phyloP scores from a whole-genome alignment of 2,113 vertebrate species.

The Hemichromis elongatus region DNA sequence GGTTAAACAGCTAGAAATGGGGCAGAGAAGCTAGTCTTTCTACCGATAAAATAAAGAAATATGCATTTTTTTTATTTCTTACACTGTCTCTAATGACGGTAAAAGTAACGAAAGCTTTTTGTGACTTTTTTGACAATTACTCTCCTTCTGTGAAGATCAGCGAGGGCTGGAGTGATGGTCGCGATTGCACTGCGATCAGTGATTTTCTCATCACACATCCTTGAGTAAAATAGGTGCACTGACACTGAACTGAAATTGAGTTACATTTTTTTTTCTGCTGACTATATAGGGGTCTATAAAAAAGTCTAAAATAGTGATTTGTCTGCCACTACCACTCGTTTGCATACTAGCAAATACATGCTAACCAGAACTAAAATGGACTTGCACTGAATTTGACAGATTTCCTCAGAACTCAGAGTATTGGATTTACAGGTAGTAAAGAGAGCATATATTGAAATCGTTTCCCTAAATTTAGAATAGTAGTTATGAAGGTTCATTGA shows the following conservation, averaged over 20 bases:
- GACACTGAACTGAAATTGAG: not conserved
- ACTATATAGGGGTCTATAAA: not conserved
- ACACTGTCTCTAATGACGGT: not conserved
- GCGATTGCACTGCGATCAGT: not conserved
- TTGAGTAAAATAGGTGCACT: not conserved
- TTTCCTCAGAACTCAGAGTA: not conserved
- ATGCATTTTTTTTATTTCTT: not conserved
- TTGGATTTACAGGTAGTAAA: not conserved
- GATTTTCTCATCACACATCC: not conserved
- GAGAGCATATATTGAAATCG: not conserved
- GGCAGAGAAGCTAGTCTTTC: not conserved
- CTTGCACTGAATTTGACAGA: not conserved
- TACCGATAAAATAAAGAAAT: not conserved
- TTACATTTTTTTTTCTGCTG: not conserved
- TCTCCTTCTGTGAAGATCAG: not conserved
- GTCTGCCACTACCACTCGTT: not conserved
- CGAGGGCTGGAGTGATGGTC: not conserved
- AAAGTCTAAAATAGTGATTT: not conserved
- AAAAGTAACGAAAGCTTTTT: not conserved
- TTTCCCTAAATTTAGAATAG: not conserved
- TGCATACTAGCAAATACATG: not conserved
- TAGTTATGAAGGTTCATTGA: not conserved
- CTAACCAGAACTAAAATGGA: not conserved
- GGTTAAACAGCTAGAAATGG: not conserved
- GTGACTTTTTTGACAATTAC: not conserved